phyloP scores from a whole-genome alignment of 2,888 invertebrate species.

The Drosophila buzzatii region DNA sequence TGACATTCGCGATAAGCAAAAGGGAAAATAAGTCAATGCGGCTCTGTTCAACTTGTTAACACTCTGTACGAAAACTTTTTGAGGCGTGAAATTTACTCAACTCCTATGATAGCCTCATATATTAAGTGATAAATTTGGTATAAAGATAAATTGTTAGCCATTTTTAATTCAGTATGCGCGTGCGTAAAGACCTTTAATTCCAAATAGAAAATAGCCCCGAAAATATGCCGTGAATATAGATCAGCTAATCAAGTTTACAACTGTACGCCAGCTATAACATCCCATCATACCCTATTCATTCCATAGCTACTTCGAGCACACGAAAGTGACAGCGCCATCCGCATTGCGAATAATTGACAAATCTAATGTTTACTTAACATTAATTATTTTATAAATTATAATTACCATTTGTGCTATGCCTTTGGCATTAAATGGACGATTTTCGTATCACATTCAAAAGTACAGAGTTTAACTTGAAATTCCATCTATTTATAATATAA shows the following conservation, averaged over 20 bases:
- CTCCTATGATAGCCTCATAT: too few relatives aligned
- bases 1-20: conserved; percentile 1
- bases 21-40: conserved; percentile 13
- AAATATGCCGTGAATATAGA: neutral
- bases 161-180: too few relatives aligned
- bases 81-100: too few relatives aligned
- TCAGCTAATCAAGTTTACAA: neutral
- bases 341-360: conserved; percentile 66
- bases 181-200: too few relatives aligned
- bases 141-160: too few relatives aligned
- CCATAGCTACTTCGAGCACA: neutral
- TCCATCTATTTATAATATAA: neutral
- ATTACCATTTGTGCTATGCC: conserved; percentile 40
- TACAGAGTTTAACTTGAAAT: conserved; percentile 17
- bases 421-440: conserved; percentile 19
- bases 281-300: neutral
- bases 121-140: too few relatives aligned
- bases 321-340: conserved; percentile 59
- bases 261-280: neutral
- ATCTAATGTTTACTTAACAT: conserved; percentile 66
- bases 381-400: conserved; percentile 60
- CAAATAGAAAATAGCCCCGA: neutral
- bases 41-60: neutral
- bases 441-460: conserved; percentile 20
- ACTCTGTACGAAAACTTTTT: neutral